These are phyloP conservation scores for Anoncus sp. DNA, from an alignment of 2,888 invertebrate genomes.

Conservation along the genomic window DNA sequence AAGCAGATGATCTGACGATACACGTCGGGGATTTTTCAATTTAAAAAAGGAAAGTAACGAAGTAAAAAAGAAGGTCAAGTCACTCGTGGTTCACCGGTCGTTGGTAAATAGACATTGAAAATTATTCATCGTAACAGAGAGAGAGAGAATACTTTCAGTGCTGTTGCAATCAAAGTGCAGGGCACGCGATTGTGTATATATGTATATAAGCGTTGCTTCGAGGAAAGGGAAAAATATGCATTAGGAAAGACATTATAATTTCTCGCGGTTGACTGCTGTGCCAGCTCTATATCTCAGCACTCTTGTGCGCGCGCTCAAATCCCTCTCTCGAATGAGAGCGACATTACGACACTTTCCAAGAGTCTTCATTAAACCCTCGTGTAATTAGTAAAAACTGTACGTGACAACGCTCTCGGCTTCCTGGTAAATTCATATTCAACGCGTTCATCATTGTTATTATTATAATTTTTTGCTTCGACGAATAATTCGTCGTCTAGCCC, in stretches of 20 bases:
- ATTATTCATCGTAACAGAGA: constrained; percentile 22
- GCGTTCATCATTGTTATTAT: too few species aligned
- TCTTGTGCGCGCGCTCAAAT: too few species aligned
- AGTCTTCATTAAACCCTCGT: constrained; percentile 59
- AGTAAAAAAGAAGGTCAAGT: constrained; percentile 15
- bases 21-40: constrained; percentile 34
- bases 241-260: constrained; percentile 60
- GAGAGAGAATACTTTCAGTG: constrained; percentile 1
- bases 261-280: constrained; percentile 42
- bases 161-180: constrained; percentile 41
- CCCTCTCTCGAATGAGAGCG: constrained; percentile 44
- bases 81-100: not conserved
- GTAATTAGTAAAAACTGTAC: constrained; percentile 56
- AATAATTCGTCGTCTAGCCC: constrained; percentile 18
- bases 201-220: constrained; percentile 1
- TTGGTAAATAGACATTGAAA: constrained; percentile 17
- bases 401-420: constrained; percentile 47
- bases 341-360: constrained; percentile 64
- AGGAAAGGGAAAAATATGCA: constrained; percentile 56
- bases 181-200: not conserved
- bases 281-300: constrained; percentile 41
- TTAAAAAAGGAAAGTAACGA: constrained; percentile 22
- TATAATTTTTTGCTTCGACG: not conserved
- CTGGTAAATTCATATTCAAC: constrained; percentile 51
- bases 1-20: constrained; percentile 16